phyloP scores from a whole-genome alignment of 2,113 vertebrate genomes.

The Bufo bufo region DNA sequence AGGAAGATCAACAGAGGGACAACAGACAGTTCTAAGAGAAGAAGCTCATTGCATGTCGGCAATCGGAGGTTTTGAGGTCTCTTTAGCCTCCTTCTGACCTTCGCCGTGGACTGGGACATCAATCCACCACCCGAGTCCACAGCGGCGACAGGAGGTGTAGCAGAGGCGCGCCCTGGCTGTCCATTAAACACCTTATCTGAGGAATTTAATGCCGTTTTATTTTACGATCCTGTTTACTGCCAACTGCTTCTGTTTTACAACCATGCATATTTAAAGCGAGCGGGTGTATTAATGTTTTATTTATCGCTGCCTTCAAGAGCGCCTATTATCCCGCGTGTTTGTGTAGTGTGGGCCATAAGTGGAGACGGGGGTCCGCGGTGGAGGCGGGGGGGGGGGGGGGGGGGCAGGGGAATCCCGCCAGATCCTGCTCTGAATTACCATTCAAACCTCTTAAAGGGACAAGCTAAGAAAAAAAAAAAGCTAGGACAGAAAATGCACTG shows the following conservation, averaged over 20 bases:
- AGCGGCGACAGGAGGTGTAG: neutral
- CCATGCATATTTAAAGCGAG: slow-evolving; percentile 55
- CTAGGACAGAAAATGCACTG: too few relatives aligned
- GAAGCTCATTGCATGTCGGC: too few relatives aligned
- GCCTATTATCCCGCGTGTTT: slow-evolving; percentile 38
- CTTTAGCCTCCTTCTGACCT: neutral
- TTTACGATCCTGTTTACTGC: slow-evolving; percentile 57
- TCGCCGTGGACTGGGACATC: neutral
- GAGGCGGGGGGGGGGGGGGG: fast-evolving
- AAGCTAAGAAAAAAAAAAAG: too few relatives aligned
- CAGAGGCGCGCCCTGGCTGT: neutral
- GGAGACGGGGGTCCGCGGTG: neutral
- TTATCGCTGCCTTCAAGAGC: slow-evolving; percentile 45
- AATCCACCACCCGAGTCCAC: neutral
- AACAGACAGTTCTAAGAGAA: too few relatives aligned
- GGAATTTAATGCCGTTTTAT: slow-evolving; percentile 56
- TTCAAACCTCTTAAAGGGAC: neutral
- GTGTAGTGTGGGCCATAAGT: neutral
- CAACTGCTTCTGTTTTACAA: slow-evolving; percentile 58
- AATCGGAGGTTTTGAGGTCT: too few relatives aligned
- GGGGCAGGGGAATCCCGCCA: neutral
- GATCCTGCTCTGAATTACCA: neutral
- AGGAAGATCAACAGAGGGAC: too few relatives aligned
- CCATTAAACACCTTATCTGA: slow-evolving; percentile 57
- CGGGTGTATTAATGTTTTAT: slow-evolving; percentile 56